Conservation (phyloP, 2,797 vertebrate genomes). For the Mormyrops boulengeri region DNA sequence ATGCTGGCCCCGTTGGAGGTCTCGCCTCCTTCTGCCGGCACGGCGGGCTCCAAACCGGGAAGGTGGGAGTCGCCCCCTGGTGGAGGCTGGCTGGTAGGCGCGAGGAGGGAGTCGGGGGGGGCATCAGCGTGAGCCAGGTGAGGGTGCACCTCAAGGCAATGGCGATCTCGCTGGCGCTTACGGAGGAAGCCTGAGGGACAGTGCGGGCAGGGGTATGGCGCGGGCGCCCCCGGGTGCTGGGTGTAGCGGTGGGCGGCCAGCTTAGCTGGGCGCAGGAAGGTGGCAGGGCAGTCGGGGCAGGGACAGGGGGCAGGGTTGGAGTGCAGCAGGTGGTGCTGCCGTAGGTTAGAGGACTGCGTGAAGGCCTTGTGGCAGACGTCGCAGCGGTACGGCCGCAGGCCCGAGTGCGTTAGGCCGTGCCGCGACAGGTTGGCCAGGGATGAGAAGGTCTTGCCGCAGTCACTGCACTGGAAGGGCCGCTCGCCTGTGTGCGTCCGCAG, state of each 20-base stretch:
- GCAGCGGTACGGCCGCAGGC: conserved; percentile 76
- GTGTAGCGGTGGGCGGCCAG: conserved; percentile 62
- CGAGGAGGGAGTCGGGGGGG: background rate
- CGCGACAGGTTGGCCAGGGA: conserved; percentile 79
- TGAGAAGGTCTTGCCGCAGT: conserved; percentile 80
- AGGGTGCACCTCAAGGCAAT: conserved; percentile 57
- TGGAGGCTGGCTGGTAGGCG: conserved; percentile 10
- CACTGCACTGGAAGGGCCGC: conserved; percentile 77
- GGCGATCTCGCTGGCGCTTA: conserved; percentile 56
- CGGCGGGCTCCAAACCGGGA: conserved; percentile 30
- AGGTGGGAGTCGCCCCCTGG: background rate
- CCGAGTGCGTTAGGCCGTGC: conserved; percentile 82
- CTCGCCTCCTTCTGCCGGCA: conserved; percentile 32
- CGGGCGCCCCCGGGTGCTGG: conserved; percentile 62
- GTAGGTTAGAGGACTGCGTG: conserved; percentile 82
- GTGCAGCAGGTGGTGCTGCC: conserved; percentile 79
- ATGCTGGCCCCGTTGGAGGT: conserved; percentile 13
- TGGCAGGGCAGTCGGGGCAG: conserved; percentile 65
- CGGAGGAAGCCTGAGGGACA: conserved; percentile 65
- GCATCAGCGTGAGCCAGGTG: conserved; percentile 31
- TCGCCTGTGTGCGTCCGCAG: conserved; percentile 82
- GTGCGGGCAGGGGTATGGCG: conserved; percentile 62
- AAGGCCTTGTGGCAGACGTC: conserved; percentile 78
- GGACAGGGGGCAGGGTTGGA: conserved; percentile 42
- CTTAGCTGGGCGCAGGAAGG: conserved; percentile 64